Evolutionary conservation across 2,797 vertebrate species (phyloP), one percentile per base, ranked within the genome.

Genomic region (Aotus griseimembra): DNA sequence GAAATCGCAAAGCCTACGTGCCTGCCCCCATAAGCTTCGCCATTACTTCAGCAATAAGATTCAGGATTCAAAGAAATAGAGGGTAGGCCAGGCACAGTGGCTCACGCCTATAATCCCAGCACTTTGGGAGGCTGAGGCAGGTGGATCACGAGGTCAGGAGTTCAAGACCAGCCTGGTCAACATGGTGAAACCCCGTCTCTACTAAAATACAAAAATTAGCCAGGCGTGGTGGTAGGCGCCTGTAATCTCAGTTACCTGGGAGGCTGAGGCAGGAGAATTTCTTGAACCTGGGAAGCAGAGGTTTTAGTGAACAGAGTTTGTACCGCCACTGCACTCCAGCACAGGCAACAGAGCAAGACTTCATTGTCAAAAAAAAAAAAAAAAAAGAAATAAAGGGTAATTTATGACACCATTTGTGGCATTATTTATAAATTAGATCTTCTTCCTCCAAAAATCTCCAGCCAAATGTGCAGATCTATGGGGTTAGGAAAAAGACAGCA

Each of bases 21-120:
- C 57, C 58, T 36, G 6, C 73, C 13, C 14, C 44, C 12, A 6
- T 48, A 88, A 76, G 8, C 10, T 79, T 91, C 88, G 83, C 72
- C 52, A 73, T 79, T 81, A 85, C 33, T 72, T 88, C n/a, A 83
- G n/a, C 75, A 46, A 17, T 80, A 96, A 87, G 15, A 91, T 28
- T 79, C 44, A 97, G 24, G 41, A 81, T 52, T 58, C 75, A 93
- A 90, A 70, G 26, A 90, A 81, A 95, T 0, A 83, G 28, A 94
- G 30, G 26, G 26, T 70, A 36, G n/a, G n/a, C 17, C 9, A 0
- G 67, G 67, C 17, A 1, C 9, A 9, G 70, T 41, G 70, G 36
- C 19, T 24, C 67, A 39, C 3, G 9, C 20, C 20, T 72, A 24
- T 24, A 72, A 39, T 72, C 20, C 67, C n/a, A 72, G 36, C 67